Evolutionary conservation across 2,113 vertebrate genomes (phyloP), one percentile per base, ranked within the genome.

Genomic region (Cyanoramphus novaezelandiae): DNA sequence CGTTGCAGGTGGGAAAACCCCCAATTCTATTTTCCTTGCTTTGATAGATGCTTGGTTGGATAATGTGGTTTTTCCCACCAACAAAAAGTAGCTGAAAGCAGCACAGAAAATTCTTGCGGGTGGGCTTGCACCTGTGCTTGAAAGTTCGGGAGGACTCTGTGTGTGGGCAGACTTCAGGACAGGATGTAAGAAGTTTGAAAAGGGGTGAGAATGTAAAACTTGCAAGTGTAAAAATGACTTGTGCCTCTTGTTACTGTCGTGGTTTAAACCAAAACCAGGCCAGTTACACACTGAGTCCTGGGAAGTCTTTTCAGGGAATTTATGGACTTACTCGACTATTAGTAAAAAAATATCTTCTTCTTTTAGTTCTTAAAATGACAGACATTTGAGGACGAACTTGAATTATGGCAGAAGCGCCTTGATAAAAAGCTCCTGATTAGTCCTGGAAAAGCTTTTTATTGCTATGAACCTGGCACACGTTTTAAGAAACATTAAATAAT

Each of bases 81-180:
- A 96, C 86, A 96, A 82, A 84, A 91, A 77, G 43, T 35, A 55
- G 37, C 95, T 96, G 59, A 88, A 71, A 33, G 90, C 95, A 72
- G 87, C 92, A 14, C 74, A 76, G 65, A 84, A 33, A 47, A 76
- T 92, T 72, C 86, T 96, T 20, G 87, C 90, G 67, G 67, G 65
- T 69, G 90, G 95, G 31, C 92, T 97, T 37, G 52, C 71, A 78
- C 93, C 91, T 2, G 64, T 97, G 63, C 50, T 95, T 44, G 74
- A 68, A 74, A 88, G 94, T 19, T 93, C 84, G 21, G 94, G 78
- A 89, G 97, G 93, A 62, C 83, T 97, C 41, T 97, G 27, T 62
- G 91, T 97, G n/a, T 97, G 96, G 92, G 97, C 95, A 44, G 97
- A 96, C 83, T 95, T 97, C 86, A 90, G 95, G 70, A 92, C 97